A percentile compares a stretch with the other conserved stretches of the same genome.
phyloP scores from a whole-genome alignment of 2,797 vertebrate genomes.

The Falco novaeseelandiae region DNA sequence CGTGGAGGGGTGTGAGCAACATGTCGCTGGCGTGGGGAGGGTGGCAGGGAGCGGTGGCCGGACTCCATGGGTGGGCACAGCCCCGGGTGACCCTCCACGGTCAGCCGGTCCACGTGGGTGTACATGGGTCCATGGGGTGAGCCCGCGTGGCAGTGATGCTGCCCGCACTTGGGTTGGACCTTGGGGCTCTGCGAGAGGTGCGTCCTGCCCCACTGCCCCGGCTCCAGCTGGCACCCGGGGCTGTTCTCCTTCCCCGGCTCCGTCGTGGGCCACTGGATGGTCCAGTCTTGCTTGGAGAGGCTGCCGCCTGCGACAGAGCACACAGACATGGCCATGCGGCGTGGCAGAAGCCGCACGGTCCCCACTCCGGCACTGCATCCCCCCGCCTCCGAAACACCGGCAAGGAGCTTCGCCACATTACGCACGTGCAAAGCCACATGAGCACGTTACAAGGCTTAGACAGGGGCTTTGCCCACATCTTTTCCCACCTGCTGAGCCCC shows the following conservation, averaged over 20 bases:
- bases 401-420: neutral
- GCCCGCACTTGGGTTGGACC: conserved; percentile 86
- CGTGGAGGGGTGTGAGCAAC: conserved; percentile 89
- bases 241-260: conserved; percentile 94
- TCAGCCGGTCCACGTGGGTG: conserved; percentile 86
- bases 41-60: conserved; percentile 90
- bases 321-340: rapidly evolving
- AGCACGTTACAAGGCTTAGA: neutral
- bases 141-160: conserved; percentile 86
- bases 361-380: rapidly evolving
- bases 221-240: conserved; percentile 83
- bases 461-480: rapidly evolving
- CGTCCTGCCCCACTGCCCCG: conserved; percentile 87
- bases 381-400: rapidly evolving
- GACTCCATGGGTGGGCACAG: conserved; percentile 78
- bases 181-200: conserved; percentile 92
- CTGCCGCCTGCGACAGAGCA: conserved; percentile 79
- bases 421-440: rapidly evolving
- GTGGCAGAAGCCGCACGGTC: rapidly evolving
- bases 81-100: conserved; percentile 80
- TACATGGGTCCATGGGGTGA: conserved; percentile 78
- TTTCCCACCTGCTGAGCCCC: neutral
- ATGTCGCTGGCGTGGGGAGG: conserved; percentile 92
- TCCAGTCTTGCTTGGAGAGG: conserved; percentile 95
- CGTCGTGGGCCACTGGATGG: conserved; percentile 94